Evolutionary conservation across 2,888 invertebrate genomes (phyloP), one percentile per base, ranked within the genome.

Genomic region (Cynaeus angustus): DNA sequence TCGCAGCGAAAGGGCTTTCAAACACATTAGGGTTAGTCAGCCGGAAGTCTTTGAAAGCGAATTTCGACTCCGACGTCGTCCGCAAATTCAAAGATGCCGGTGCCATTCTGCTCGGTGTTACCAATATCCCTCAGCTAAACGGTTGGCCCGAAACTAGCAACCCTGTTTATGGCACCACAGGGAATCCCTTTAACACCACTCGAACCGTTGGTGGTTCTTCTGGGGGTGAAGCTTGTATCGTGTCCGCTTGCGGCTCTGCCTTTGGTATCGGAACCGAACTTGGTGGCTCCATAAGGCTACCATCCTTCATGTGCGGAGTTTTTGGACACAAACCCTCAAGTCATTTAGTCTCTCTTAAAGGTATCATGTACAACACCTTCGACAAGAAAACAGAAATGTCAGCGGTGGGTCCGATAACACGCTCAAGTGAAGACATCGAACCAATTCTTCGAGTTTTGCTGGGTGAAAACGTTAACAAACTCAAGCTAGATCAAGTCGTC

Each of bases 251-350:
- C 72, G 96, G 94, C 10, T 90, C 92, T 8, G 92, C 95, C 1
- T 89, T 97, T 74, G 94, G 97, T 1, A 86, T 98, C 56, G 97
- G 91, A 26, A 93, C 94, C 0, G 99, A 99, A 83, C 97, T 99
- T 77, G 98, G 98, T n/a, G 99, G 99, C 0, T 97, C 97, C 3
- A 94, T 96, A 50, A 90, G 99, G 33, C 95, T 97, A 89, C 97
- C 97, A 0, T 91, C 94, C 0, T 95, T 93, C 84, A 96, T 92
- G 87, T 96, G 95, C 86, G 97, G 97, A 0, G 87, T 97, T 55
- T 97, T 91, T 85, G 96, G 94, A 0, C 91, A 94, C 80, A 95
- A 96, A 83, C 92, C 94, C 1, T 91, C 86, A 33, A 88, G 88
- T 62, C 82, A 84, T 78, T 70, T 85, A 13, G 82, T 84, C 14